These are phyloP conservation scores for Matsumyia berberina DNA, from an alignment of 2,888 invertebrate genomes.

Conservation along the genomic window DNA sequence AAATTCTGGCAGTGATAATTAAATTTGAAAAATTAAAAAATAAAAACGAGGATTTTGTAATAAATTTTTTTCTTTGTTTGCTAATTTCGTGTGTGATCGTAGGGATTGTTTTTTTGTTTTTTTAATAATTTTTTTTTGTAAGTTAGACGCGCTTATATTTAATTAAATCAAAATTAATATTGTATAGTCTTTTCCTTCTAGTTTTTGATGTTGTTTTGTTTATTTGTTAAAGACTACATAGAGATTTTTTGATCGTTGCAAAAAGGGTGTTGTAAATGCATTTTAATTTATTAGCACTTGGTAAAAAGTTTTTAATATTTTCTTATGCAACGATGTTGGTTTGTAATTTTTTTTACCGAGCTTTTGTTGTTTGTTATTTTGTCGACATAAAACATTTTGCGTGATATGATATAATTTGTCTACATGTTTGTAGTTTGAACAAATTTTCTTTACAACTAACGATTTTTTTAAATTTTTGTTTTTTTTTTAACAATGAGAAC, in stretches of 20 bases:
- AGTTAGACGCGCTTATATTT: slow-evolving; percentile 63
- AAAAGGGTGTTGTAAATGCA: slow-evolving; percentile 60
- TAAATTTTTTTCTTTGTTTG: slow-evolving; percentile 30
- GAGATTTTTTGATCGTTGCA: slow-evolving; percentile 45
- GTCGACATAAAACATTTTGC: slow-evolving; percentile 60
- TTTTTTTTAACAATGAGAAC: slow-evolving; percentile 66
- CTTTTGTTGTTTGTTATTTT: slow-evolving; percentile 31
- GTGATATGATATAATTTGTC: slow-evolving; percentile 73
- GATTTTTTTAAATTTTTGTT: slow-evolving; percentile 22
- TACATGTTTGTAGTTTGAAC: slow-evolving; percentile 50
- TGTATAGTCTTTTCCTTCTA: slow-evolving; percentile 57
- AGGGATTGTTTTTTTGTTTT: slow-evolving; percentile 37
- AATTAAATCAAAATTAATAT: slow-evolving; percentile 47
- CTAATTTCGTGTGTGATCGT: slow-evolving; percentile 40
- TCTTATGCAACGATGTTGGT: slow-evolving; percentile 39
- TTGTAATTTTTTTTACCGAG: slow-evolving; percentile 7
- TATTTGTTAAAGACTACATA: slow-evolving; percentile 43
- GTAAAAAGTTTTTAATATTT: slow-evolving; percentile 42
- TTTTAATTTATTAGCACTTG: slow-evolving; percentile 41
- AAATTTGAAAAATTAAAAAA: slow-evolving; percentile 47
- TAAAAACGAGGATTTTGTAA: slow-evolving; percentile 22
- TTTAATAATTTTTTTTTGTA: slow-evolving; percentile 19
- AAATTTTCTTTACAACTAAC: slow-evolving; percentile 66
- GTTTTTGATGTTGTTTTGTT: slow-evolving; percentile 31
- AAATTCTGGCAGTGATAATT: slow-evolving; percentile 75